Evolutionary conservation across 2,888 invertebrate species (phyloP).

Genomic region (Plagiodera versicolora): DNA sequence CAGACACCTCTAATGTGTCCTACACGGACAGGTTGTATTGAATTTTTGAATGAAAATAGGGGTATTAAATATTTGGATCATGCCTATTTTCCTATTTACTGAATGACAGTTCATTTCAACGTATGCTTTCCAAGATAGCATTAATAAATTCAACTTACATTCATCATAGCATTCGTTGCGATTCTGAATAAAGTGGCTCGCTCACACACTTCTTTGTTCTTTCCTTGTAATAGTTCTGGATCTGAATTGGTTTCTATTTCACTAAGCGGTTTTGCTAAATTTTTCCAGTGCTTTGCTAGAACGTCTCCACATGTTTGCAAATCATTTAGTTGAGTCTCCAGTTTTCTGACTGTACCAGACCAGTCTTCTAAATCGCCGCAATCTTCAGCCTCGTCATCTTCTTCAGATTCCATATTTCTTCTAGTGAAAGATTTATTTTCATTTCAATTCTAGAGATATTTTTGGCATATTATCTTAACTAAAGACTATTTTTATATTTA

Average conservation of each 20-base stretch:
- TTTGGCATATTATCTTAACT: too few relatives aligned
- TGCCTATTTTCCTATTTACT: too few relatives aligned
- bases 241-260: conserved; percentile 70
- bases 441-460: too few relatives aligned
- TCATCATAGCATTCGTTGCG: conserved; percentile 96
- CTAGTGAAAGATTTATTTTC: too few relatives aligned
- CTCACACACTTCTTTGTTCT: conserved; percentile 88
- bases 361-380: conserved; percentile 59
- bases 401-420: conserved; percentile 73
- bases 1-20: too few relatives aligned
- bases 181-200: conserved; percentile 93
- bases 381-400: conserved; percentile 63
- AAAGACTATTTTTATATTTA: too few relatives aligned
- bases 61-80: too few relatives aligned
- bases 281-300: conserved; percentile 84
- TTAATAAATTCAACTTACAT: conserved; percentile 62
- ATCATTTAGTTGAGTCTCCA: conserved; percentile 83
- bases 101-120: too few relatives aligned
- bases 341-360: conserved; percentile 67
- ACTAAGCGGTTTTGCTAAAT: conserved; percentile 77
- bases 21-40: too few relatives aligned
- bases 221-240: conserved; percentile 61
- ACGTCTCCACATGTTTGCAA: conserved; percentile 90
- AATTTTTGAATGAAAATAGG: too few relatives aligned
- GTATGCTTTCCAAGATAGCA: too few relatives aligned